A percentile compares a stretch with the other conserved stretches of the same genome.
phyloP scores from a whole-genome alignment of 2,888 invertebrate species.

The Macaria notata region DNA sequence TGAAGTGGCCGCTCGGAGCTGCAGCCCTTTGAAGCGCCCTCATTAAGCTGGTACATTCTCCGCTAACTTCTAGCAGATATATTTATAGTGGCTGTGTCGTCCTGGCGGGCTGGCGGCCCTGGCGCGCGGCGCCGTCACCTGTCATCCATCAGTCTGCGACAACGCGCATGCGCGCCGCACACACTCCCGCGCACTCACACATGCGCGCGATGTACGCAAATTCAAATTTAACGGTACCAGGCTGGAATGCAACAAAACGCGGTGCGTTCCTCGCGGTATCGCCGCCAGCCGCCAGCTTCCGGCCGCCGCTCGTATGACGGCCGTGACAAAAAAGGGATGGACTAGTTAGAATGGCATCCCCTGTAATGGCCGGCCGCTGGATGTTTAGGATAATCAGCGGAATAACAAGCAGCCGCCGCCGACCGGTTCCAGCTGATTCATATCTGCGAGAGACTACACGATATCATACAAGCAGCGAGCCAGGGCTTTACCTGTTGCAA shows the following conservation, averaged over 20 bases:
- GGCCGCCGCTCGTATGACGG: slow-evolving; percentile 47
- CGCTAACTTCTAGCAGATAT: slow-evolving; percentile 45
- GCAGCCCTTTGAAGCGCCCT: slow-evolving; percentile 43
- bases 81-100: slow-evolving; percentile 46
- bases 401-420: slow-evolving; percentile 22
- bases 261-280: slow-evolving; percentile 63
- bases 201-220: slow-evolving; percentile 51
- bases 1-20: slow-evolving; percentile 30
- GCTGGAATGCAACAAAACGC: slow-evolving; percentile 71
- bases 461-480: too few relatives aligned
- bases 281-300: slow-evolving; percentile 28
- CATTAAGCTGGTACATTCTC: slow-evolving; percentile 51
- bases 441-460: too few relatives aligned
- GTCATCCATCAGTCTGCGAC: slow-evolving; percentile 81
- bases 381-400: slow-evolving; percentile 38
- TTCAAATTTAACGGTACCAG: slow-evolving; percentile 77
- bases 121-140: slow-evolving; percentile 61
- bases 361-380: slow-evolving; percentile 44
- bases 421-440: slow-evolving; percentile 5
- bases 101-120: slow-evolving; percentile 48
- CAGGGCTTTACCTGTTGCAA: too few relatives aligned
- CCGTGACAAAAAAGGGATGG: slow-evolving; percentile 62
- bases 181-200: slow-evolving; percentile 33
- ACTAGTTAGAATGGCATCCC: slow-evolving; percentile 63
- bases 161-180: slow-evolving; percentile 68